Evolutionary conservation across 1,140 invertebrate species (phyloP).

Genomic region (Radopholus similis): DNA sequence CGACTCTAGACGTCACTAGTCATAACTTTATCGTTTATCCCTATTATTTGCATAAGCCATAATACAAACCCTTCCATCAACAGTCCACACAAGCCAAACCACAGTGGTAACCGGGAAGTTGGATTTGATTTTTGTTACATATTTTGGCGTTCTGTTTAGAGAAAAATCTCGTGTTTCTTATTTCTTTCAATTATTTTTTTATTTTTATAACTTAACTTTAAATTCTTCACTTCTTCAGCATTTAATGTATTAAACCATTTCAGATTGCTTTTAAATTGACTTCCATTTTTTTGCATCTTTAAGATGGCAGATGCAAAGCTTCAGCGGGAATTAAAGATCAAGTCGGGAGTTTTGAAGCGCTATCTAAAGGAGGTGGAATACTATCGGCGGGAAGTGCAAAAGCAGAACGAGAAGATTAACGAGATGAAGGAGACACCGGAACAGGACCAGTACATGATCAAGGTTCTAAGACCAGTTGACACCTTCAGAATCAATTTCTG

Average conservation of each 20-base stretch:
- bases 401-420: slow-evolving; percentile 27
- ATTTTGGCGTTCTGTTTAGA: neutral
- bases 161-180: neutral
- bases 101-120: no score
- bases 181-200: no score
- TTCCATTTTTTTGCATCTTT: neutral
- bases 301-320: slow-evolving; percentile 37
- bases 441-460: slow-evolving; percentile 28
- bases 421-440: slow-evolving; percentile 23
- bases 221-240: no score
- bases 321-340: slow-evolving; percentile 38
- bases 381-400: slow-evolving; percentile 33
- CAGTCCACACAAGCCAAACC: no score
- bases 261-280: neutral
- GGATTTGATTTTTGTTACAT: no score
- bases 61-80: no score
- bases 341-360: slow-evolving; percentile 31
- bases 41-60: no score
- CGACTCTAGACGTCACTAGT: no score
- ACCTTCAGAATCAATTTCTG: no score
- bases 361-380: slow-evolving; percentile 27
- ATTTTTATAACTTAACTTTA: no score
- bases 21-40: no score
- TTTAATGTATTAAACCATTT: no score
- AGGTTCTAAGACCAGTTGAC: slow-evolving; percentile 19